phyloP scores from a whole-genome alignment of 2,797 vertebrate genomes.

The Benthosema pterotum region DNA sequence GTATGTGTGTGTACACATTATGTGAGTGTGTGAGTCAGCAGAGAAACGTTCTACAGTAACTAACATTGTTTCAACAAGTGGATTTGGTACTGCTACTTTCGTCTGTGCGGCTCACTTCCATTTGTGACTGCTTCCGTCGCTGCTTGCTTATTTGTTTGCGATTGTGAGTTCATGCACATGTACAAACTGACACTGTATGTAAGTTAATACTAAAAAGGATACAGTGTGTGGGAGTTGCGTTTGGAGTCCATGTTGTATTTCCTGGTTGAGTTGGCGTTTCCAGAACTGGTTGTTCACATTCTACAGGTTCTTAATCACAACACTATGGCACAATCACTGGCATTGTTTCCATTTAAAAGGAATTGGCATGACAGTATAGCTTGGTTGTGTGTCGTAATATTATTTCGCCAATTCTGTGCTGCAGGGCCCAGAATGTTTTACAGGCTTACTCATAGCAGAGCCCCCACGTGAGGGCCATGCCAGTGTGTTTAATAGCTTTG shows the following conservation, averaged over 20 bases:
- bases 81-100: slow-evolving; percentile 30
- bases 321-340: no score
- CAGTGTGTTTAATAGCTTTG: no score
- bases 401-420: no score
- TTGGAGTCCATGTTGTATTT: no score
- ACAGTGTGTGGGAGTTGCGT: no score
- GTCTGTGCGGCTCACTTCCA: background rate
- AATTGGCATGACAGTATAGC: background rate
- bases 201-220: no score
- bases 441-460: no score
- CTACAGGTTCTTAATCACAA: no score
- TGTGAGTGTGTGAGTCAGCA: slow-evolving; percentile 15
- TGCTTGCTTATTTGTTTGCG: slow-evolving; percentile 21
- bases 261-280: no score
- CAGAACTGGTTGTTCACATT: no score
- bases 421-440: no score
- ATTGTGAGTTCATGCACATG: slow-evolving; percentile 10
- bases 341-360: background rate
- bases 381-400: background rate
- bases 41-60: slow-evolving; percentile 32
- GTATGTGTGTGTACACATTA: background rate
- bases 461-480: no score
- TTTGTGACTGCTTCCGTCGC: slow-evolving; percentile 24
- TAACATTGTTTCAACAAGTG: slow-evolving; percentile 36
- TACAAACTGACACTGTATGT: background rate